Evolutionary conservation across 2,797 vertebrate species (phyloP).

Genomic region (Columba guinea): DNA sequence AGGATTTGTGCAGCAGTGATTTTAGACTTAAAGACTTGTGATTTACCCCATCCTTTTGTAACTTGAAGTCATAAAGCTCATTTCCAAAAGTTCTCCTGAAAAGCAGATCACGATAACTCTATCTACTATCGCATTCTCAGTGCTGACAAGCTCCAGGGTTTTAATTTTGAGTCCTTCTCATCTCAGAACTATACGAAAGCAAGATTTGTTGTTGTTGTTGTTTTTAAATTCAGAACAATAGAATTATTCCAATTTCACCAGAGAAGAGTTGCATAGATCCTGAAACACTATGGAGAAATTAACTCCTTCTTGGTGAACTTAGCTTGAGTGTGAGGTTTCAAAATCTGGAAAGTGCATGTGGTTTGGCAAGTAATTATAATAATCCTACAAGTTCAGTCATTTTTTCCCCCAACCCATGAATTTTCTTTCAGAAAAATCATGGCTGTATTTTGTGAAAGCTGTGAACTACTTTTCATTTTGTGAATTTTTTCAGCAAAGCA

Average conservation of each 20-base stretch:
- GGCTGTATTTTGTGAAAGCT: not conserved
- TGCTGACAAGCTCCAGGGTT: not conserved
- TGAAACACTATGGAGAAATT: not conserved
- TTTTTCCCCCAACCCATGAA: not conserved
- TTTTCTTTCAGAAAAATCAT: not conserved
- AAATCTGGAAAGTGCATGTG: not conserved
- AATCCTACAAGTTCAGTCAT: not conserved
- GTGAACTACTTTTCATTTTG: not conserved
- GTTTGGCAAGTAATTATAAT: not conserved
- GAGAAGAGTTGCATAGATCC: not conserved
- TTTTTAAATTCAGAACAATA: not conserved
- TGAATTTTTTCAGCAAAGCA: not conserved
- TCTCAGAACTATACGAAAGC: not conserved
- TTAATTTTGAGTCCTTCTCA: not conserved
- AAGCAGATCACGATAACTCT: not conserved
- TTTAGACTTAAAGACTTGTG: not conserved
- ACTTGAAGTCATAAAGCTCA: not conserved
- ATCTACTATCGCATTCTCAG: not conserved
- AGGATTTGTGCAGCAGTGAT: not conserved
- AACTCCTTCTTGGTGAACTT: not conserved
- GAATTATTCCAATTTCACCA: not conserved
- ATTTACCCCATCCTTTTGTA: not conserved
- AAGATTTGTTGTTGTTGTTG: not conserved
- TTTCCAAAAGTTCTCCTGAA: not conserved
- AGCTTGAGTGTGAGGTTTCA: not conserved